These are phyloP conservation scores for Suricata suricatta DNA, from an alignment of 2,113 vertebrate species.

Conservation along the genomic window DNA sequence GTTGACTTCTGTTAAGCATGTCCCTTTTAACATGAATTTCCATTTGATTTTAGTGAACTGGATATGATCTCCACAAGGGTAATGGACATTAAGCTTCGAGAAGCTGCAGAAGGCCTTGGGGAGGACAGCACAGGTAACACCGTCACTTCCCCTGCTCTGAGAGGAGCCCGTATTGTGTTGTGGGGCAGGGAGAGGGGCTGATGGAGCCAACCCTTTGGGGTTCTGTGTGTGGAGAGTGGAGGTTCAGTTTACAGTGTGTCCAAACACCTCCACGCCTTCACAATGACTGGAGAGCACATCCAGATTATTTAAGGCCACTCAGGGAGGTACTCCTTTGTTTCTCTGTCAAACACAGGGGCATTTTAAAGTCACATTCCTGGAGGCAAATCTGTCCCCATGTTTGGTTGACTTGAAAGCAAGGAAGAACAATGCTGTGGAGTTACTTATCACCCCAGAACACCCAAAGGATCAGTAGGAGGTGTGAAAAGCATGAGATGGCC, in stretches of 20 bases:
- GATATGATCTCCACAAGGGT: slow-evolving; percentile 79
- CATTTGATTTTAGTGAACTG: slow-evolving; percentile 77
- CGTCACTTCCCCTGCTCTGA: not conserved
- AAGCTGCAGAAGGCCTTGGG: slow-evolving; percentile 85
- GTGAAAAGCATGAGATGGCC: not conserved
- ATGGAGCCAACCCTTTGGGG: not conserved
- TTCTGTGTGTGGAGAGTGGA: not conserved
- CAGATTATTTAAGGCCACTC: no score
- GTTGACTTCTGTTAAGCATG: not conserved
- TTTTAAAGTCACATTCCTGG: not conserved
- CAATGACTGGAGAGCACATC: not conserved
- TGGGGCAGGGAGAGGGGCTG: not conserved
- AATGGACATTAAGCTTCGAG: slow-evolving; percentile 90
- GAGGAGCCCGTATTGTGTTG: not conserved
- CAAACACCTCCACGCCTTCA: fast-evolving
- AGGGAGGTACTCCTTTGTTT: not conserved
- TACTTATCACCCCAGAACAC: not conserved
- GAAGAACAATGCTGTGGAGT: not conserved
- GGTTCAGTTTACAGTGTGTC: not conserved
- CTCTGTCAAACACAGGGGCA: not conserved
- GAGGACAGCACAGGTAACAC: slow-evolving; percentile 91
- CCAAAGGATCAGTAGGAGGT: not conserved
- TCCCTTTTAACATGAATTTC: slow-evolving; percentile 20
- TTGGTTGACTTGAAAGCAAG: slow-evolving; percentile 38
- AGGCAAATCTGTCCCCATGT: not conserved